Evolutionary conservation across 2,113 vertebrate species (phyloP), one percentile per base, ranked within the genome.

Genomic region (Plecturocebus donacophilus): DNA sequence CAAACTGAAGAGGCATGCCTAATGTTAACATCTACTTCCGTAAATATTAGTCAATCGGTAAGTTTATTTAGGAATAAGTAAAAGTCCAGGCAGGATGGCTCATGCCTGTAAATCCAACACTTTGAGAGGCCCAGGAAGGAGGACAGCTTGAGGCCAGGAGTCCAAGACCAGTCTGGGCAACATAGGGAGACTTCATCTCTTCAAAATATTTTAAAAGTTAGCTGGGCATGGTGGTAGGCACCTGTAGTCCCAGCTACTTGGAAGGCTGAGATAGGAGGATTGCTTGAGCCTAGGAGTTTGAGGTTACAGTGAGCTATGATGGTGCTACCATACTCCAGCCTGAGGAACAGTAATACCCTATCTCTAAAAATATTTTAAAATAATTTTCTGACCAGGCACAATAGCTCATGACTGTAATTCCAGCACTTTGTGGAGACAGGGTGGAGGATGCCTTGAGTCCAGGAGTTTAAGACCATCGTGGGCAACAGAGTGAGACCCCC

Each of bases 51-150:
- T 85, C 61, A 93, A 91, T 20, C 35, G 40, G 52, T 16, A 91
- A 49, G 90, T 61, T 92, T 80, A 91, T 70, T 88, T 84, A 70
- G 80, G 38, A 96, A 42, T 70, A 85, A 87, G 32, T 81, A 61
- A 32, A 64, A 64, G 61, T 14, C 66, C 66, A 68, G 32, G 66
- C 32, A 35, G 13, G 32, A 35, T 68, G 66, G 66, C 66, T 68
- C 32, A 68, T 32, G 61, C 66, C 32, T 68, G 66, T 35, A 68
- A 68, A n/a, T 68, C 66, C 66, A 68, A 35, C 66, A 68, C 66
- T 68, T 35, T 68, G 32, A 35, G 16, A 68, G 32, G 32, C 7
- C 14, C 17, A n/a, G 66, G 66, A 32, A n/a, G 32, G 30, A 68
- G 32, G 32, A 68, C 3, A 35, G 64, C 30, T 35, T 68, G 30